Conservation (phyloP, 2,113 vertebrate species). For the Pedetes capensis region DNA sequence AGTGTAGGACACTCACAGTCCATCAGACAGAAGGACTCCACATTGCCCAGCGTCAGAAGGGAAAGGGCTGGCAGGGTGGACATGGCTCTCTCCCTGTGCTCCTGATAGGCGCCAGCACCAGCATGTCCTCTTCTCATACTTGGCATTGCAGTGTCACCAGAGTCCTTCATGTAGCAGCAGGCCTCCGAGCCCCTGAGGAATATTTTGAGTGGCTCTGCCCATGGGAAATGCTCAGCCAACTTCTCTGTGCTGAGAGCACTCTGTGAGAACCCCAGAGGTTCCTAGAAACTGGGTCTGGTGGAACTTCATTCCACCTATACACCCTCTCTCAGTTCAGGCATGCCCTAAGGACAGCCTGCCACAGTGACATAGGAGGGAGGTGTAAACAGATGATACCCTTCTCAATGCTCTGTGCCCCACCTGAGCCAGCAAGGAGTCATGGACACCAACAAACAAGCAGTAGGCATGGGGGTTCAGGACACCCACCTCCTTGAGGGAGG, state of each 20-base stretch:
- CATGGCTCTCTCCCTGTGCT: not conserved
- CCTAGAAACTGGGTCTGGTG: not conserved
- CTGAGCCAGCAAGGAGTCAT: no score
- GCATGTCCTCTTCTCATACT: not conserved
- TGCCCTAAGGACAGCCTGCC: not conserved
- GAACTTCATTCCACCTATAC: not conserved
- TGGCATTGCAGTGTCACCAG: no score
- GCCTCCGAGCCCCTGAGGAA: not conserved
- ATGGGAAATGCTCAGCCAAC: not conserved
- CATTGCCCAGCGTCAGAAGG: not conserved
- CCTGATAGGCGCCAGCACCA: not conserved
- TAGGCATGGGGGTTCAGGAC: not conserved
- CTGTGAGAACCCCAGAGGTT: not conserved
- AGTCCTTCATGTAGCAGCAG: no score
- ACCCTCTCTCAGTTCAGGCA: not conserved
- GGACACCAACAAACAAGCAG: no score
- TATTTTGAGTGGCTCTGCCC: not conserved
- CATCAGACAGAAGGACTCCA: no score
- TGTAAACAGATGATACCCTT: not conserved
- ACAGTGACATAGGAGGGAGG: not conserved
- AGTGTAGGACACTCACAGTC: not conserved
- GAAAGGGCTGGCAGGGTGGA: not conserved
- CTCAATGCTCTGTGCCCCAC: no score
- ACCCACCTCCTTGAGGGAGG: accelerated
- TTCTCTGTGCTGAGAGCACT: not conserved